Percentiles rank a stretch among this genome's conserved stretches.
These are phyloP conservation scores for Drosophila dives DNA, from an alignment of 2,888 invertebrate genomes.

Conservation along the genomic window DNA sequence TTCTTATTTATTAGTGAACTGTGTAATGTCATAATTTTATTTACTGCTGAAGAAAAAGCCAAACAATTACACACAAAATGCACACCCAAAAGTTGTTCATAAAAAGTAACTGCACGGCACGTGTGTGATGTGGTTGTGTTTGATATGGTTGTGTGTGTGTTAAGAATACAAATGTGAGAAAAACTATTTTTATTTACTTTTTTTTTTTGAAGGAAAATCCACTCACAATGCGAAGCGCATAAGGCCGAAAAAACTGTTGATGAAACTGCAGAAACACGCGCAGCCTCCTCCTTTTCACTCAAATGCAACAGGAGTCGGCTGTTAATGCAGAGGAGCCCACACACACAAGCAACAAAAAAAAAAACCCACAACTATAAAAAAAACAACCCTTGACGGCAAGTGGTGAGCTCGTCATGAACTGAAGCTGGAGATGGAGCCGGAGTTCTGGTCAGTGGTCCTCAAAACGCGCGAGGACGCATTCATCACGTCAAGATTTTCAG, in stretches of 20 bases:
- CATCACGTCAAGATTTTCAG: conserved; percentile 47
- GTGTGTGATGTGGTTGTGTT: conserved; percentile 11
- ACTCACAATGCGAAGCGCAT: conserved; percentile 35
- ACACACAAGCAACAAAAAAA: conserved; percentile 12
- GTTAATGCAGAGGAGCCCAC: conserved; percentile 60
- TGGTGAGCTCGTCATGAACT: conserved; percentile 63
- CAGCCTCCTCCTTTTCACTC: conserved; percentile 39
- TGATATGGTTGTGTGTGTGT: conserved; percentile 22
- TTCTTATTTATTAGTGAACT: conserved; percentile 37
- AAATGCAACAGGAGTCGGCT: conserved; percentile 70
- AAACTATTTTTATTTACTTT: conserved; percentile 14
- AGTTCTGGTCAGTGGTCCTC: conserved; percentile 36
- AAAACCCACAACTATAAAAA: too few relatives aligned
- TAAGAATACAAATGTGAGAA: conserved; percentile 67
- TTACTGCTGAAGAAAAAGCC: conserved; percentile 25
- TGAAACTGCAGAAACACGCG: conserved; percentile 42
- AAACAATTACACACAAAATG: conserved; percentile 10
- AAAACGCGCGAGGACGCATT: conserved; percentile 33
- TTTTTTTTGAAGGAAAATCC: conserved; percentile 14
- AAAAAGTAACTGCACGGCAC: conserved; percentile 47
- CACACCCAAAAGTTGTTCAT: conserved; percentile 48
- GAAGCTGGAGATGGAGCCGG: conserved; percentile 9
- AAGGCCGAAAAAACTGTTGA: conserved; percentile 47
- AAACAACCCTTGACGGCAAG: conserved; percentile 50
- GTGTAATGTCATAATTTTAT: conserved; percentile 56